Base-by-base conservation (phyloP, 1,140 invertebrate species). In the Kradibia gibbosae region DNA sequence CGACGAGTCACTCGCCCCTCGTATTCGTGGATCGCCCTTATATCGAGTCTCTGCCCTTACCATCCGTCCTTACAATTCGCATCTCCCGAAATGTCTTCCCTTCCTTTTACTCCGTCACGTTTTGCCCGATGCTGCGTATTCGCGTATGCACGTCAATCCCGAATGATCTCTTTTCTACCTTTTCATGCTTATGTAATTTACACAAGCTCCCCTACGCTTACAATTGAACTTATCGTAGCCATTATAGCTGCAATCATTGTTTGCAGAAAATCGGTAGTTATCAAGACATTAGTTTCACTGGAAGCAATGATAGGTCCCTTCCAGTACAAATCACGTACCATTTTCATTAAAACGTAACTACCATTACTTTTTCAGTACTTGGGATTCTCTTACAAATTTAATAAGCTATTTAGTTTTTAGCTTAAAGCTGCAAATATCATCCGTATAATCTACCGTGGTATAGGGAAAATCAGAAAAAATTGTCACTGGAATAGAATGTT, bases 1-100 rank as follows among this genome's bases (percentile, higher is more conserved):
- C 71, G 36, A 71, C 80, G 25, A 65, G 39, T 82, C 73, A 22
- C 65, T 74, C 74, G 20, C 31, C 67, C 72, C 80, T 71, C 72
- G 70, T 83, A 28, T 78, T 39, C 76, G 53, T 62, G 39, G 65
- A 20, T 42, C 39, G 13, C 65, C 67, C 50, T 45, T 25, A 15
- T 55, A 55, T 67, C 65, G 60, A 72, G 42, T 42, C 25, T 25
- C 53, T 42, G 17, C 8, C 10, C 57, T 39, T 45, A 0, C 45
- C n/a, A 3, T 0, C 17, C 8, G 25, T 72, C 36, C 42, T 62
- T 8, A 13, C 20, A 15, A 25, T 10, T 13, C 48, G 39, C 22
- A 15, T 75, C 28, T n/a, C 36, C 31, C 17, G 3, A 39, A 22
- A 28, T 28, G 4, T 25, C 25, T 57, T 45, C 20, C 10, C 15